These are phyloP conservation scores for Lamprologus ornatipinnis DNA, from an alignment of 2,113 vertebrate genomes.

Conservation along the genomic window DNA sequence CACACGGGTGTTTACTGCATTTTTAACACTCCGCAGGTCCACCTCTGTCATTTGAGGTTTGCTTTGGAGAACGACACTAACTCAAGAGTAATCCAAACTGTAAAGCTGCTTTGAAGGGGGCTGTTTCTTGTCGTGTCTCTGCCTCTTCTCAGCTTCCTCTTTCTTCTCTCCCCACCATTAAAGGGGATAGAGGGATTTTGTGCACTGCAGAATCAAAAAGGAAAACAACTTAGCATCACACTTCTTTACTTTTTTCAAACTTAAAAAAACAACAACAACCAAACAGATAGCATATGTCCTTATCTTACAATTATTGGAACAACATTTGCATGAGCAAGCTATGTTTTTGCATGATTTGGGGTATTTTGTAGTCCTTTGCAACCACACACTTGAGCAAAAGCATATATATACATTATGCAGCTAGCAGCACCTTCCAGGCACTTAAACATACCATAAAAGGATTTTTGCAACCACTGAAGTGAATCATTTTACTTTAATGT, in stretches of 20 bases:
- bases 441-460: neutral
- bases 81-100: constrained; percentile 36
- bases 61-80: constrained; percentile 21
- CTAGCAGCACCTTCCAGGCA: neutral
- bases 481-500: neutral
- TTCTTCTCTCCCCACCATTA: constrained; percentile 7
- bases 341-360: neutral
- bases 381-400: neutral
- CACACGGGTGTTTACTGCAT: neutral
- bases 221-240: neutral
- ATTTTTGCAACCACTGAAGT: neutral
- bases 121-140: constrained; percentile 37
- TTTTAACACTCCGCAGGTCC: constrained; percentile 29
- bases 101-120: constrained; percentile 3
- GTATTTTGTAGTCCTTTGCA: neutral
- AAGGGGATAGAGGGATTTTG: neutral
- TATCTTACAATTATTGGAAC: neutral
- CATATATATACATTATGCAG: neutral
- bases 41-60: constrained; percentile 28
- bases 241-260: neutral
- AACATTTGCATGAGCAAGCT: neutral
- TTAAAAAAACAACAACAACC: neutral
- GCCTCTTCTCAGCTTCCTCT: constrained; percentile 5
- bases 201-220: neutral
- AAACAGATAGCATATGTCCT: neutral